Conservation (phyloP, 2,113 vertebrate genomes). For the Crocuta crocuta region DNA sequence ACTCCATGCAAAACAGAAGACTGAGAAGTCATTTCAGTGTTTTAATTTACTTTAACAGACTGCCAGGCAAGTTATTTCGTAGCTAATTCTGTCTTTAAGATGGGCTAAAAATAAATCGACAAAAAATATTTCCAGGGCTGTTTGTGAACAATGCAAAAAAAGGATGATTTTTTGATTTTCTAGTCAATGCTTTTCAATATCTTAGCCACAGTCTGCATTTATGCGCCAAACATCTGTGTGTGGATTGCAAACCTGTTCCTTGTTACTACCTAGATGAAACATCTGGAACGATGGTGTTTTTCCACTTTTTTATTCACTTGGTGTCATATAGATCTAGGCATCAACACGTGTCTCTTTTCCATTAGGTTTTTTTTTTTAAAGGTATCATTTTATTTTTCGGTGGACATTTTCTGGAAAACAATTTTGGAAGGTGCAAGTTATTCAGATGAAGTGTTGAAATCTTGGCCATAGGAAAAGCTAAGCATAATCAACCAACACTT, state of each 20-base stretch:
- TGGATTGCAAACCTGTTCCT: neutral
- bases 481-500: neutral
- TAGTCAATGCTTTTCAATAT: neutral
- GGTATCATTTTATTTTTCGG: constrained; percentile 24
- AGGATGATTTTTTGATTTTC: neutral
- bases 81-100: neutral
- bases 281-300: neutral
- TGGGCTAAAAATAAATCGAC: neutral
- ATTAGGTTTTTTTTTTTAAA: neutral
- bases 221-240: accelerated
- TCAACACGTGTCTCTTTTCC: neutral
- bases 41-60: neutral
- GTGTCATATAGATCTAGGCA: neutral
- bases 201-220: neutral
- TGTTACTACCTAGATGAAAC: neutral
- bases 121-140: neutral
- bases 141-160: neutral
- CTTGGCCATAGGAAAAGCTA: neutral
- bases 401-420: constrained; percentile 53
- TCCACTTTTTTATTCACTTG: neutral
- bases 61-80: neutral
- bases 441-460: constrained; percentile 49
- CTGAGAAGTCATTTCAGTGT: neutral
- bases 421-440: constrained; percentile 55
- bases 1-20: neutral